Evolutionary conservation across 1,140 invertebrate species (phyloP).

Genomic region (Drosophila melanica): DNA sequence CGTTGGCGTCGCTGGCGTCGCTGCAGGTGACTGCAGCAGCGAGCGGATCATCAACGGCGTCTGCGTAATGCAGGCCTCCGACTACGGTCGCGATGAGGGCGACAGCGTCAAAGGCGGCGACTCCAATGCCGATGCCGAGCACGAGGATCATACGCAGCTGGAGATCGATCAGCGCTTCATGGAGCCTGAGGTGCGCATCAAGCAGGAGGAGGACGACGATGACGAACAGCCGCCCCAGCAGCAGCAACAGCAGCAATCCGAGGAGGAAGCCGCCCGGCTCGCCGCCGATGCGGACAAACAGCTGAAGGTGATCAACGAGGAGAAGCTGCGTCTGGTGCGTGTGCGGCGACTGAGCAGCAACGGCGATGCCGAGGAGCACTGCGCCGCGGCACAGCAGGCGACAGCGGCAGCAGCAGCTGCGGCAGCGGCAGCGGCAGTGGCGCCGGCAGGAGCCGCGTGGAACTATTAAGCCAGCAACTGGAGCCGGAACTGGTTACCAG

Average conservation of each 20-base stretch:
- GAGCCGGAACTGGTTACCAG: neutral
- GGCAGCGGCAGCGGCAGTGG: conserved; percentile 31
- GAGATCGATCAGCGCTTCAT: conserved; percentile 74
- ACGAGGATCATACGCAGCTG: conserved; percentile 70
- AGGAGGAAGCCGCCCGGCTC: conserved; percentile 35
- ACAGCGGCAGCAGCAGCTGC: conserved; percentile 8
- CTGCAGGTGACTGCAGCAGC: conserved; percentile 83
- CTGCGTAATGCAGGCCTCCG: conserved; percentile 91
- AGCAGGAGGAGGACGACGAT: conserved; percentile 78
- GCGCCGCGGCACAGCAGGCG: conserved; percentile 23
- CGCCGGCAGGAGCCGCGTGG: conserved; percentile 46
- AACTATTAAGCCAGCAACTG: conserved; percentile 57
- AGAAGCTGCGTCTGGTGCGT: conserved; percentile 76
- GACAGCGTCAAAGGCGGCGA: conserved; percentile 86
- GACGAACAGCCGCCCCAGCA: conserved; percentile 37
- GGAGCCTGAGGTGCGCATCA: conserved; percentile 79
- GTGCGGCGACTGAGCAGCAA: conserved; percentile 69
- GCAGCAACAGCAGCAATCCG: conserved; percentile 28
- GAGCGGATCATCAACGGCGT: conserved; percentile 96
- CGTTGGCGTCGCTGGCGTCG: neutral
- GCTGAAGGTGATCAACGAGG: conserved; percentile 75
- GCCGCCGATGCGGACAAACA: conserved; percentile 48
- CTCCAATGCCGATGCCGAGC: conserved; percentile 84
- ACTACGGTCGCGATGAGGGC: conserved; percentile 93
- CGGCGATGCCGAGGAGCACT: conserved; percentile 45